Base-by-base conservation (phyloP, 2,888 invertebrate genomes). In the Agriopis marginaria region DNA sequence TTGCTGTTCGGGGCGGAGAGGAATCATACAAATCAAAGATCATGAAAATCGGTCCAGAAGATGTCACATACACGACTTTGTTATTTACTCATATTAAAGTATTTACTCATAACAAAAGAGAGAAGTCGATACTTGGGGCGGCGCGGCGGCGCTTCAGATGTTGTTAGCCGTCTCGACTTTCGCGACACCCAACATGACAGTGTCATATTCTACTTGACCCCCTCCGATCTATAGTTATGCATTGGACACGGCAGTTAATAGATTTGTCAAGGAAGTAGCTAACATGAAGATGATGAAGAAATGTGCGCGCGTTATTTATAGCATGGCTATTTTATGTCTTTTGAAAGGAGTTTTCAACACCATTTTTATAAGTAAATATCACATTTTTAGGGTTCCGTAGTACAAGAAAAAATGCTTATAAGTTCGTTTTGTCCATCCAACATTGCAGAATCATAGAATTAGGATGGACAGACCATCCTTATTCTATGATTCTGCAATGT, bases 71-170 rank as follows among this genome's bases (percentile, higher is more conserved):
- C n/a, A n/a, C n/a, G n/a, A n/a, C n/a, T n/a, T n/a, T n/a, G n/a
- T n/a, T 49, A 7, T 5, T 49, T 49, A 14, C n/a, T 49, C 14
- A 14, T 49, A 49, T 7, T 6, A 14, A 49, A 11, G n/a, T 7
- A 8, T 32, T 14, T 17, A 50, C 9, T 50, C 32, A 4, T 11
- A 51, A 11, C 3, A 23, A 9, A 39, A 54, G 11, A 54, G 42
- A 55, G 32, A 56, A 56, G 54, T 63, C 45, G 14, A 63, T 45
- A 58, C 56, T 1, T 5, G 5, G 5, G 32, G 32, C 32, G 11
- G 11, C 7, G 42, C 68, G 79, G 79, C 86, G 86, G 86, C 82
- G 71, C 76, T 77, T 86, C 71, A 79, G 83, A 86, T 81, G 82
- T 75, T 79, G 77, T 79, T 81, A 71, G 17, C 53, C 40, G n/a